A percentile compares a stretch with the other conserved stretches of the same genome.
Evolutionary conservation across 1,140 invertebrate genomes (phyloP).

Genomic region (Drosophila mauritiana): DNA sequence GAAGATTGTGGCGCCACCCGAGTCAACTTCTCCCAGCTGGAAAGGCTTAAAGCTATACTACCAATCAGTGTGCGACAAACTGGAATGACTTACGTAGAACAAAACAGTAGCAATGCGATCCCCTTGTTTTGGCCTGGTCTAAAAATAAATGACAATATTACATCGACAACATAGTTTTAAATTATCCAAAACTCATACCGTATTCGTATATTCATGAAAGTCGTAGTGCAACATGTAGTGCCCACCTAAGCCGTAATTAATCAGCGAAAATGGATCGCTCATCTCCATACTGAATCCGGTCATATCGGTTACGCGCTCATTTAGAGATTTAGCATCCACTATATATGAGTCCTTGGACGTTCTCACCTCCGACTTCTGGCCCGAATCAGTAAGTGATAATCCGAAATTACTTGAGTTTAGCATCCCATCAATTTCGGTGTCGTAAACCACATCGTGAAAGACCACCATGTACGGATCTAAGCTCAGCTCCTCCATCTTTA

Average conservation of each 20-base stretch:
- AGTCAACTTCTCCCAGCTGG: slow-evolving; percentile 29
- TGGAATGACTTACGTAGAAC: slow-evolving; percentile 37
- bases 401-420: slow-evolving; percentile 93
- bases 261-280: slow-evolving; percentile 86
- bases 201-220: slow-evolving; percentile 79
- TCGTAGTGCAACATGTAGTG: slow-evolving; percentile 89
- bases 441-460: slow-evolving; percentile 95
- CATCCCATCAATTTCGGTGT: slow-evolving; percentile 94
- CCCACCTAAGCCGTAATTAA: slow-evolving; percentile 89
- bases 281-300: slow-evolving; percentile 86
- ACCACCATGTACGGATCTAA: slow-evolving; percentile 93
- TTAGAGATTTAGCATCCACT: slow-evolving; percentile 88
- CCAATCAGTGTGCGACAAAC: background rate
- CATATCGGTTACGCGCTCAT: slow-evolving; percentile 89
- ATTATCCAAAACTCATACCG: background rate
- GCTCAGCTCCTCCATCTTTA: slow-evolving; percentile 95
- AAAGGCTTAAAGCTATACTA: background rate
- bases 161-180: too few species aligned
- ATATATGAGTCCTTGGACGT: slow-evolving; percentile 92
- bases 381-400: slow-evolving; percentile 86
- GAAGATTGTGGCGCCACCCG: slow-evolving; percentile 35
- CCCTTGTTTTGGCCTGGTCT: background rate
- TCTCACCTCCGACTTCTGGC: slow-evolving; percentile 95
- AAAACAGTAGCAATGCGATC: slow-evolving; percentile 42
- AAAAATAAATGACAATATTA: background rate